Conservation (phyloP, 2,113 vertebrate genomes). For the Anarhynchus alexandrinus region DNA sequence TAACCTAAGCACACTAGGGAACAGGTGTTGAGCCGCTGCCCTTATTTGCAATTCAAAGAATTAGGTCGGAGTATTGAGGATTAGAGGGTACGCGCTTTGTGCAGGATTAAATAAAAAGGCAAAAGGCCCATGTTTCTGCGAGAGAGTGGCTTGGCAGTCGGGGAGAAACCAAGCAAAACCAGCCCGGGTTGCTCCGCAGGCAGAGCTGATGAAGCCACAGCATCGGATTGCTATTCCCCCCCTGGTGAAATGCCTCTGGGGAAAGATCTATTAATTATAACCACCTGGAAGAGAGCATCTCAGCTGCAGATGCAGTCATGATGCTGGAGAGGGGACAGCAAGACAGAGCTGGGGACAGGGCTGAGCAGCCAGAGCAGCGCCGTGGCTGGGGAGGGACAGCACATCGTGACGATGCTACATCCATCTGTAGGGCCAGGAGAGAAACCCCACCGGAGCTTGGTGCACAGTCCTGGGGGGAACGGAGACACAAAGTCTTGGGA, state of each 20-base stretch:
- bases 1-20: background rate
- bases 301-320: background rate
- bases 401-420: background rate
- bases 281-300: background rate
- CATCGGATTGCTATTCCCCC: background rate
- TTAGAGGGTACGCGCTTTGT: background rate
- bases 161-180: background rate
- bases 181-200: background rate
- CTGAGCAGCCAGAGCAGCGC: background rate
- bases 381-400: background rate
- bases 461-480: background rate
- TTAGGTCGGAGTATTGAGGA: background rate
- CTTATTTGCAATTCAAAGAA: background rate
- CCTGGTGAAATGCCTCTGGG: background rate
- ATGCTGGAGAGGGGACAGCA: background rate
- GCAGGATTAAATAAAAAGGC: background rate
- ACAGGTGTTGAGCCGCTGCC: background rate
- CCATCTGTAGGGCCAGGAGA: background rate
- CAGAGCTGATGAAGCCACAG: background rate
- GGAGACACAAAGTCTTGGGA: background rate
- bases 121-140: background rate
- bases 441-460: background rate
- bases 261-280: background rate
- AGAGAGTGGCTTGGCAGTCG: background rate
- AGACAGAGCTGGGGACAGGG: background rate